Conservation (phyloP, 2,888 invertebrate species). For the Oligia fasciuncula region DNA sequence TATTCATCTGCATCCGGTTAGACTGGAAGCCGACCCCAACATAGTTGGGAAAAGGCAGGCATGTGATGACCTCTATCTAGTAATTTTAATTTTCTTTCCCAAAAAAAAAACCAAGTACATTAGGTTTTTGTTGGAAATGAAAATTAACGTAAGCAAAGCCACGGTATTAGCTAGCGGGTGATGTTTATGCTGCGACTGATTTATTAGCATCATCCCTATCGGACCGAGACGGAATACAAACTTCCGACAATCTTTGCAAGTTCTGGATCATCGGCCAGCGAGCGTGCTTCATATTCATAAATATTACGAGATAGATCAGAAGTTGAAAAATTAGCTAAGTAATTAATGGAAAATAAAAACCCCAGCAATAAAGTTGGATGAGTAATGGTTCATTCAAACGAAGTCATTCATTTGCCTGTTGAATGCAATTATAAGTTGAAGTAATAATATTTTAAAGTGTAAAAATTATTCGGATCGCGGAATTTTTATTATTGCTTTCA, state of each 20-base stretch:
- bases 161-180: neutral
- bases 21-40: too few species aligned
- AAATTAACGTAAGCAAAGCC: neutral
- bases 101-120: neutral
- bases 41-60: too few species aligned
- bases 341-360: slow-evolving; percentile 9
- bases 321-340: neutral
- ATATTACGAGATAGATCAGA: neutral
- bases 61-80: too few species aligned
- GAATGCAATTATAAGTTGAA: slow-evolving; percentile 16
- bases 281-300: neutral
- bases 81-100: neutral
- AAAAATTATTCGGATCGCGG: too few species aligned
- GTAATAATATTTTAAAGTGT: too few species aligned
- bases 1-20: too few species aligned
- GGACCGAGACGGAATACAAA: slow-evolving; percentile 32
- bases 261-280: slow-evolving; percentile 3
- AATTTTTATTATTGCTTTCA: too few species aligned
- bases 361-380: neutral
- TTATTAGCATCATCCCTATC: slow-evolving; percentile 34
- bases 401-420: slow-evolving; percentile 2
- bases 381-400: neutral
- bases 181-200: slow-evolving; percentile 32
- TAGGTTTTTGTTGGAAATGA: too few species aligned
- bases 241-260: slow-evolving; percentile 27